Percentiles rank a stretch among this genome's conserved stretches.
phyloP scores from a whole-genome alignment of 2,888 invertebrate genomes.

The Thera britannica region DNA sequence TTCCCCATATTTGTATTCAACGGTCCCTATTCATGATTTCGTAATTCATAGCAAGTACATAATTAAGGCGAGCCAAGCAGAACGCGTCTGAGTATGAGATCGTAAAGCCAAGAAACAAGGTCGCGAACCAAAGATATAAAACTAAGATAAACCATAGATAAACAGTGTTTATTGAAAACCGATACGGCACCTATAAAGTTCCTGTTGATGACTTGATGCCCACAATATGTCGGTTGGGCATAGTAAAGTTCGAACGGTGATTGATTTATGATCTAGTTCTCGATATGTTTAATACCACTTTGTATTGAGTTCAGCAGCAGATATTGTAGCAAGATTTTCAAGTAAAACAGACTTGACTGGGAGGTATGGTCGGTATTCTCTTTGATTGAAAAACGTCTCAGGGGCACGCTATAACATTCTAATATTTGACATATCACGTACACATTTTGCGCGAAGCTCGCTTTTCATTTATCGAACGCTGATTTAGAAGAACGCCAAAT shows the following conservation, averaged over 20 bases:
- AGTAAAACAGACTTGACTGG: neutral
- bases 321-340: constrained; percentile 1
- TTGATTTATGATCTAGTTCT: constrained; percentile 47
- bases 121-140: constrained; percentile 43
- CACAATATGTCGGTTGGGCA: constrained; percentile 39
- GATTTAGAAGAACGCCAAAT: too few relatives aligned
- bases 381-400: too few relatives aligned
- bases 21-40: constrained; percentile 10
- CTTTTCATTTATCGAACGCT: too few relatives aligned
- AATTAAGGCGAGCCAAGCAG: constrained; percentile 33
- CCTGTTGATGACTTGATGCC: constrained; percentile 48
- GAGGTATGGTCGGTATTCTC: too few relatives aligned
- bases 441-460: too few relatives aligned
- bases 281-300: constrained; percentile 30
- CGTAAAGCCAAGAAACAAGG: constrained; percentile 42
- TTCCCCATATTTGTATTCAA: constrained; percentile 12
- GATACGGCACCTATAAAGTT: constrained; percentile 54
- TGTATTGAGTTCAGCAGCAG: constrained; percentile 10
- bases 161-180: constrained; percentile 64
- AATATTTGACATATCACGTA: too few relatives aligned
- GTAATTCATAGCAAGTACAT: constrained; percentile 20
- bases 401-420: too few relatives aligned
- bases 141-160: constrained; percentile 50
- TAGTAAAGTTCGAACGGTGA: constrained; percentile 48
- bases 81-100: constrained; percentile 27